phyloP scores from a whole-genome alignment of 2,113 vertebrate species.

The Xyliphius kryptos region DNA sequence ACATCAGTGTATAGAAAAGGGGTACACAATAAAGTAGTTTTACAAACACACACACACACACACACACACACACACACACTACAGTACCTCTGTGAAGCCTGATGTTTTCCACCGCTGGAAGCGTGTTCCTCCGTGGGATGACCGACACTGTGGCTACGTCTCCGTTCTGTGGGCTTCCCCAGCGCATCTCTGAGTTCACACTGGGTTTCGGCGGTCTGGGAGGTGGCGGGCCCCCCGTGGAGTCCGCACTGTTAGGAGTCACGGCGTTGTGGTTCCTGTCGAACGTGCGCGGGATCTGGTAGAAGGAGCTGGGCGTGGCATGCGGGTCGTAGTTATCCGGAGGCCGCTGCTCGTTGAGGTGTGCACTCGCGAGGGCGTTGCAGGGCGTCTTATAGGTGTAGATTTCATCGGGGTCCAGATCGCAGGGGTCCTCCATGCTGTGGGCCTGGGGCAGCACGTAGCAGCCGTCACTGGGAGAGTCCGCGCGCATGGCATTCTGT shows the following conservation, averaged over 20 bases:
- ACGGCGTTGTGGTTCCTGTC: conserved; percentile 95
- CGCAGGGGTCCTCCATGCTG: conserved; percentile 71
- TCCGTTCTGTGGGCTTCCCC: conserved; percentile 77
- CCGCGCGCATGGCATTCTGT: conserved; percentile 52
- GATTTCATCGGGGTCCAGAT: conserved; percentile 80
- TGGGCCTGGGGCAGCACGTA: conserved; percentile 82
- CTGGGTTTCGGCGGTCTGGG: conserved; percentile 88
- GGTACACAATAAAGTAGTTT: too few relatives aligned
- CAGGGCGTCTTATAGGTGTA: conserved; percentile 92
- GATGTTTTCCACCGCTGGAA: conserved; percentile 92
- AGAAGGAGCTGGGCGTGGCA: conserved; percentile 76
- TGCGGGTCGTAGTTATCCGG: conserved; percentile 85
- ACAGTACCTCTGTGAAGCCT: conserved; percentile 83
- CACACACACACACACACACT: too few relatives aligned
- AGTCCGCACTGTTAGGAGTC: conserved; percentile 69
- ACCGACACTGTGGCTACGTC: conserved; percentile 72
- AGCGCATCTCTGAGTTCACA: conserved; percentile 72
- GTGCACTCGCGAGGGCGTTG: conserved; percentile 78
- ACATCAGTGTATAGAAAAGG: too few relatives aligned
- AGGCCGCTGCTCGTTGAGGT: conserved; percentile 53
- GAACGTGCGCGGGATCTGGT: conserved; percentile 92
- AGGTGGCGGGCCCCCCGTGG: conserved; percentile 52
- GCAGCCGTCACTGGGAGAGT: conserved; percentile 65
- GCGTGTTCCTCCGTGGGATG: conserved; percentile 88
- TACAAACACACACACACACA: too few relatives aligned